Evolutionary conservation across 2,888 invertebrate genomes (phyloP).

Genomic region (Clunio marinus): DNA sequence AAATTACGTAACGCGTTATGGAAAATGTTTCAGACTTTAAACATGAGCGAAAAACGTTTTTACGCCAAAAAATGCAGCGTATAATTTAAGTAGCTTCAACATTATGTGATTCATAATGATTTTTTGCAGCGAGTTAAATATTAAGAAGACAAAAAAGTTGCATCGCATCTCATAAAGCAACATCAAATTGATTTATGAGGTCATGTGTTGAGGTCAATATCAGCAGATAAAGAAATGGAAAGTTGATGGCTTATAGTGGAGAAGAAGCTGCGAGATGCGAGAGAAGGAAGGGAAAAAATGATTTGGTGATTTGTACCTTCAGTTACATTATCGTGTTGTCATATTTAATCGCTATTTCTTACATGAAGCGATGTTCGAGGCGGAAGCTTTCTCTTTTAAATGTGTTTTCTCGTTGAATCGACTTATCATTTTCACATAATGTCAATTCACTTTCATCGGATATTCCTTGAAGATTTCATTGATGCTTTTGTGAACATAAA

Average conservation of each 20-base stretch:
- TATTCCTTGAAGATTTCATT: neutral
- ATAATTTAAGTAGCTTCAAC: no score
- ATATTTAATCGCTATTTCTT: conserved; percentile 9
- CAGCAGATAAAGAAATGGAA: conserved; percentile 14
- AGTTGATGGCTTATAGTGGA: neutral
- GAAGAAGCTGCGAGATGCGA: neutral
- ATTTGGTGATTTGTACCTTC: neutral
- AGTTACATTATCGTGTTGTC: conserved; percentile 17
- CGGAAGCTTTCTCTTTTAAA: conserved; percentile 2
- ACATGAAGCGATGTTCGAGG: neutral
- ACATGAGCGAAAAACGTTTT: neutral
- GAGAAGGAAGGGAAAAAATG: neutral
- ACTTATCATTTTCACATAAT: neutral
- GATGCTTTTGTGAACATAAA: no score
- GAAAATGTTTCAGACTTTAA: neutral
- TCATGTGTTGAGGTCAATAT: conserved; percentile 20
- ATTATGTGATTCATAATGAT: no score
- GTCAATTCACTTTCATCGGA: neutral
- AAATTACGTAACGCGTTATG: no score
- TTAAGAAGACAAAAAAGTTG: neutral
- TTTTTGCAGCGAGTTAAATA: no score
- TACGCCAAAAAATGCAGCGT: conserved; percentile 6
- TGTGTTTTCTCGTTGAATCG: neutral
- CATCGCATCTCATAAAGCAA: conserved; percentile 16
- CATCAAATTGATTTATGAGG: conserved; percentile 27